Evolutionary conservation across 2,888 invertebrate genomes (phyloP), one percentile per base, ranked within the genome.

Genomic region (Tuta absoluta): DNA sequence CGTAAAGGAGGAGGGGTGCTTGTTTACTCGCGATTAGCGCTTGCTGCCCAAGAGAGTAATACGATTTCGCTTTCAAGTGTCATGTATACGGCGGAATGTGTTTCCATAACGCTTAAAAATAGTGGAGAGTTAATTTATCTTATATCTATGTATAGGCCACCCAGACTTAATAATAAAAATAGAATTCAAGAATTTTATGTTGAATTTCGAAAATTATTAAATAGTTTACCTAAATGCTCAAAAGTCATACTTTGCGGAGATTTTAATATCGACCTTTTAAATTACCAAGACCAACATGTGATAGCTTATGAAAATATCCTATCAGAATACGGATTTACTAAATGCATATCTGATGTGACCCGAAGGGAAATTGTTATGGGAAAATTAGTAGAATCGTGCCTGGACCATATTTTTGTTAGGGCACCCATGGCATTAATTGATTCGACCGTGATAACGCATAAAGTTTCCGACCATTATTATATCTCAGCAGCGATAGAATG

Each of bases 1-100:
- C 66, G 66, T 1, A 63, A 57, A 3, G 66, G 63, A 1, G 66
- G 66, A 7, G 65, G 65, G 11, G 66, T 66, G 45, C 21, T 65
- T 24, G 59, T 62, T 59, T 66, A 66, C 59, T 37, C 66, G 64
- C 57, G 64, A 19, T 19, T n/a, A 0, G 38, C 17, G 19, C 10
- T 10, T 1, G 19, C 38, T 11, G 62, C 33, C 19, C 28, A 14
- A 33, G 33, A 19, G 28, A 48, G 37, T 19, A 28, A 48, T 19
- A 33, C 62, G 49, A 17, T 49, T 7, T 2, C 11, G 21, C 17
- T 10, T n/a, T n/a, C n/a, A n/a, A n/a, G n/a, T n/a, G n/a, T n/a
- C n/a, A n/a, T n/a, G n/a, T n/a, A n/a, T n/a, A n/a, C 11, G 38
- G 37, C 11, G 4, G 12, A 2, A 53, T 53, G 64, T 8, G 23